Evolutionary conservation across 2,888 invertebrate genomes (phyloP).

Genomic region (Liopterus haemorrhoidalis): DNA sequence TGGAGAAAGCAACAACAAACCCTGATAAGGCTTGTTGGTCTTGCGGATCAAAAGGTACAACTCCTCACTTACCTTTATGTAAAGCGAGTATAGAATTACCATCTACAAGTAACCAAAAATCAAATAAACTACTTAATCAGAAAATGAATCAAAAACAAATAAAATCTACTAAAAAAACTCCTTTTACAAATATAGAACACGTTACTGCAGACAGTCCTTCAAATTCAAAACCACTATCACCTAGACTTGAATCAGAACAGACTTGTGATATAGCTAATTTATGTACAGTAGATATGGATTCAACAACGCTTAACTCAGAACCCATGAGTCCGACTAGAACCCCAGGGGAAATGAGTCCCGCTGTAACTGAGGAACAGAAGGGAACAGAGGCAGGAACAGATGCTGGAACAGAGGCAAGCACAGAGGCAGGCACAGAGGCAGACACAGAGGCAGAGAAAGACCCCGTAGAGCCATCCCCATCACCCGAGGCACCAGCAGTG

Average conservation of each 20-base stretch:
- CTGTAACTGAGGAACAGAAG: neutral
- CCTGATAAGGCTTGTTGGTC: constrained; percentile 17
- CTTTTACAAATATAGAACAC: constrained; percentile 11
- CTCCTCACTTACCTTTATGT: constrained; percentile 11
- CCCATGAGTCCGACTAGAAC: neutral
- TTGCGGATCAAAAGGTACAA: constrained; percentile 17
- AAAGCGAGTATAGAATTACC: constrained; percentile 12
- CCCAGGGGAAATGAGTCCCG: too few species aligned
- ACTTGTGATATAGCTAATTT: constrained; percentile 11
- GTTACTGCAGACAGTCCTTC: constrained; percentile 19
- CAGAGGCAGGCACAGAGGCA: constrained; percentile 42
- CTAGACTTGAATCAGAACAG: constrained; percentile 10
- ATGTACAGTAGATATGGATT: constrained; percentile 13
- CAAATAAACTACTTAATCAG: constrained; percentile 10
- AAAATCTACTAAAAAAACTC: too few species aligned
- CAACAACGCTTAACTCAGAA: constrained; percentile 2
- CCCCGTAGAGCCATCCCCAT: too few species aligned
- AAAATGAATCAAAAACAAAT: constrained; percentile 19
- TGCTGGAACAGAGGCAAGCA: constrained; percentile 39
- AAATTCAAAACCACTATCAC: constrained; percentile 9
- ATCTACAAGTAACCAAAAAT: constrained; percentile 15
- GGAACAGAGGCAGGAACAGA: constrained; percentile 8
- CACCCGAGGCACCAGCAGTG: too few species aligned
- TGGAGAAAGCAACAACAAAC: constrained; percentile 27
- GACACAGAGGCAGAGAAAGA: constrained; percentile 19